Evolutionary conservation across 2,888 invertebrate genomes (phyloP), one percentile per base, ranked within the genome.

Genomic region (Caenorhabditis imperialis): DNA sequence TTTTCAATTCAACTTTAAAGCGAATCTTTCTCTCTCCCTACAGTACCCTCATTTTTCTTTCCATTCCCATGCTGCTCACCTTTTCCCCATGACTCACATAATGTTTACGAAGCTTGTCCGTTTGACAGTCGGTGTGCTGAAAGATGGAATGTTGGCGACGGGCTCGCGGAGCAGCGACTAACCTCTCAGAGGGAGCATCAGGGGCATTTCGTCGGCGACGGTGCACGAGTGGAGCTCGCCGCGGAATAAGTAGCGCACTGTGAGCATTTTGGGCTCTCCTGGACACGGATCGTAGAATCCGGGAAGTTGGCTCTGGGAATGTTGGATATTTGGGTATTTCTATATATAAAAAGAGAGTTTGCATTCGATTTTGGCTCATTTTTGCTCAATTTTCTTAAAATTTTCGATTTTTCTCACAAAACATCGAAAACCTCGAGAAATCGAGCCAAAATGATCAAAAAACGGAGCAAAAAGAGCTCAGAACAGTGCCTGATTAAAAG

Each of bases 201-300:
- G 89, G 16, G 93, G 91, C 87, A 96, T 94, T 47, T 91, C 92
- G 88, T 98, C 97, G 74, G 91, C 90, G 60, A 95, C 90, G 40
- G 93, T 92, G 85, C 93, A 92, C 86, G 93, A 92, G 88, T 95
- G 93, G n/a, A 92, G 90, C 88, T 92, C 92, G 86, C 92, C 92
- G 84, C 93, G 92, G 90, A 93, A 96, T 88, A 92, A 92, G 90
- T 98, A 98, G 85, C 93, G 92, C 78, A 98, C 92, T 57, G 92
- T 92, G 23, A 98, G 90, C 85, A 92, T 92, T 89, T 98, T 98
- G 30, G 94, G 93, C 84, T 97, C 96, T 0, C 96, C 95, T 8
- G 90, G 87, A 81, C 95, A 94, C 0, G 96, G 95, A 89, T 99
- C 98, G 89, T 93, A 98, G 90, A 98, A 98, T 30, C 98, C 98